Base-by-base conservation (phyloP, 2,797 vertebrate genomes). In the Gymnopithys bicolor region DNA sequence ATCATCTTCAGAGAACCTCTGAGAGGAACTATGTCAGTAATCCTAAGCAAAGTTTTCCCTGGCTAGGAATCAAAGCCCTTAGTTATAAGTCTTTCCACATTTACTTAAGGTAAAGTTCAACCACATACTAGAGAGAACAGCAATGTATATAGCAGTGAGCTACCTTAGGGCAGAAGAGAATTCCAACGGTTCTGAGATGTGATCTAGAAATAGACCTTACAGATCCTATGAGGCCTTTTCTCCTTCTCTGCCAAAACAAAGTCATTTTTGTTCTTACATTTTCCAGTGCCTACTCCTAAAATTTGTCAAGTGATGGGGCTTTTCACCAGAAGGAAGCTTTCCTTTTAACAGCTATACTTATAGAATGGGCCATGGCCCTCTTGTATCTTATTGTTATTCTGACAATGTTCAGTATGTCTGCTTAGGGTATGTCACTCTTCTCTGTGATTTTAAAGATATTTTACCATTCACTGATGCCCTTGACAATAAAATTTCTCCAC, bases 381-480 rank as follows among this genome's bases (percentile, higher is more conserved):
- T 90, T 60, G 7, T 25, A 66, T 75, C 90, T 93, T 55, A 77
- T 86, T 85, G 43, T 81, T 93, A 95, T 95, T 95, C 89, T 94
- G 68, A 41, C 60, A 77, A 33, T 33, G 81, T 84, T 93, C 84
- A 37, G 39, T 64, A 22, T 55, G 87, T 94, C 94, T 95, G 79
- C 87, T 87, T 68, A 74, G 68, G 68, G 79, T 66, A 78, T 92
- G 68, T 89, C 87, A 89, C 48, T 81, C 66, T 91, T n/a, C 49
- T 89, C 77, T 58, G 41, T 85, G 84, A 87, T 95, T 95, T 95
- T 89, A 91, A 75, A 95, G 46, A 68, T 77, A 89, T 86, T 95
- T 94, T 84, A 83, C 58, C 48, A 68, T 85, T 95, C 87, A 84
- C 39, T 76, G 79, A 63, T 93, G 82, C 48, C 84, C 84, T 95